These are phyloP conservation scores for Euleptes europaea DNA, from an alignment of 2,113 vertebrate species.

Conservation along the genomic window DNA sequence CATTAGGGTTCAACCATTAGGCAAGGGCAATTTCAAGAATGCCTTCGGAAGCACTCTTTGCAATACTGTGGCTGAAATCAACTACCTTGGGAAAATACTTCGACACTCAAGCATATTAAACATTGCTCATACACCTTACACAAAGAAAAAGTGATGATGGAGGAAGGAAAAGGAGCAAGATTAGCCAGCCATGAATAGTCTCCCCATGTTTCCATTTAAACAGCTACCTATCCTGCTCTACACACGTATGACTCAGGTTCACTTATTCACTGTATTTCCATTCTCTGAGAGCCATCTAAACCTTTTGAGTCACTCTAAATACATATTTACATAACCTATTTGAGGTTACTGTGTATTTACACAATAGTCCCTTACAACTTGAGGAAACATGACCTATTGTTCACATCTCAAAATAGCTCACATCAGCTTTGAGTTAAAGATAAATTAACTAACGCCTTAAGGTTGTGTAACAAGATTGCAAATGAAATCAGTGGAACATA, in stretches of 20 bases:
- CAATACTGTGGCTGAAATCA: too few relatives aligned
- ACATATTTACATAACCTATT: constrained; percentile 49
- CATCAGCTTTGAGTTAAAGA: constrained; percentile 22
- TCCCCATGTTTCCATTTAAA: too few relatives aligned
- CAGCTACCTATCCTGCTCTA: not conserved
- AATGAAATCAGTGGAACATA: not conserved
- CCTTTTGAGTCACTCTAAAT: constrained; percentile 48
- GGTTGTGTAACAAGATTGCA: constrained; percentile 40
- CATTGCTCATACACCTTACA: not conserved
- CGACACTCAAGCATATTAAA: not conserved
- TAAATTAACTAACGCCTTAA: constrained; percentile 42
- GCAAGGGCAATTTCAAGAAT: too few relatives aligned
- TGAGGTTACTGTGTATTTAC: constrained; percentile 44
- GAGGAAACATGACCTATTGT: constrained; percentile 58
- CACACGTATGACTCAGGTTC: not conserved
- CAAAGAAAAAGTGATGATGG: not conserved
- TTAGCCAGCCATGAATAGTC: not conserved
- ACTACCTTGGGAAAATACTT: too few relatives aligned
- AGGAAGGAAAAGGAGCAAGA: not conserved
- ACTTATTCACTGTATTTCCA: constrained; percentile 22
- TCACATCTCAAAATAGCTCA: constrained; percentile 43
- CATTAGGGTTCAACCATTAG: too few relatives aligned
- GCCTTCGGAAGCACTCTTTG: too few relatives aligned
- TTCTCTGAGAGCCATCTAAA: not conserved
- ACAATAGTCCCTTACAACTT: constrained; percentile 46